Evolutionary conservation across 1,140 invertebrate species (phyloP).

Genomic region (Drosophila seguyi): DNA sequence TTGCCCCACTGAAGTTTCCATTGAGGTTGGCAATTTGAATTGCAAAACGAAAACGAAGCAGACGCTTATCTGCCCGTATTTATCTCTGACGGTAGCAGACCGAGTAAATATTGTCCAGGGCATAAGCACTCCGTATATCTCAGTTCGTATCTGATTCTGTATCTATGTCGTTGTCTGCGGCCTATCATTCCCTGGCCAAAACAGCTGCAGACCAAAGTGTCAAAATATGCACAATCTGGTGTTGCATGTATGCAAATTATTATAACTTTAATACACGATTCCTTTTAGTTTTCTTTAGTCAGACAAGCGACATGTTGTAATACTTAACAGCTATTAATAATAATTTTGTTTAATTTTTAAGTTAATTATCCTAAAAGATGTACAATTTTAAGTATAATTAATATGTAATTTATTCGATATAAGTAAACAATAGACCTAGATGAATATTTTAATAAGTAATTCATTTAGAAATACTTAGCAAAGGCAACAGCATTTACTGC

Average conservation of each 20-base stretch:
- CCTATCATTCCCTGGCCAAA: constrained; percentile 18
- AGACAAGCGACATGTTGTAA: neutral
- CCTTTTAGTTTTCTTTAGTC: constrained; percentile 36
- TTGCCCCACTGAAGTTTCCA: constrained; percentile 36
- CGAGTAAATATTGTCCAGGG: constrained; percentile 28
- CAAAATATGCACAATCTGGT: constrained; percentile 38
- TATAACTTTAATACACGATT: constrained; percentile 53
- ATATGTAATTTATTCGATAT: neutral
- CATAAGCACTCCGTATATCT: constrained; percentile 23
- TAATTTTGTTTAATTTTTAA: neutral
- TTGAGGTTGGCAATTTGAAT: constrained; percentile 63
- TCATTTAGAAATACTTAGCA: neutral
- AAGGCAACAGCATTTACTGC: neutral
- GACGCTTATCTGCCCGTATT: constrained; percentile 47
- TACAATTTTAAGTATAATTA: neutral
- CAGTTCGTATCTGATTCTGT: constrained; percentile 30
- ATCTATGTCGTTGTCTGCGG: constrained; percentile 21
- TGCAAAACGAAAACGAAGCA: constrained; percentile 51
- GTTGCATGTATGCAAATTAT: constrained; percentile 67
- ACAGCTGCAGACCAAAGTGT: constrained; percentile 39
- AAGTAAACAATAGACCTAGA: no score
- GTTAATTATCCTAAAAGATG: neutral
- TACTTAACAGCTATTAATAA: neutral
- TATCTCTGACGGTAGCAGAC: constrained; percentile 62
- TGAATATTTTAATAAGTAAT: neutral